Percentiles rank a stretch among this genome's conserved stretches.
Evolutionary conservation across 53 echinoderm and acorn worm species (phyloP).

Genomic region (Astropecten irregularis): DNA sequence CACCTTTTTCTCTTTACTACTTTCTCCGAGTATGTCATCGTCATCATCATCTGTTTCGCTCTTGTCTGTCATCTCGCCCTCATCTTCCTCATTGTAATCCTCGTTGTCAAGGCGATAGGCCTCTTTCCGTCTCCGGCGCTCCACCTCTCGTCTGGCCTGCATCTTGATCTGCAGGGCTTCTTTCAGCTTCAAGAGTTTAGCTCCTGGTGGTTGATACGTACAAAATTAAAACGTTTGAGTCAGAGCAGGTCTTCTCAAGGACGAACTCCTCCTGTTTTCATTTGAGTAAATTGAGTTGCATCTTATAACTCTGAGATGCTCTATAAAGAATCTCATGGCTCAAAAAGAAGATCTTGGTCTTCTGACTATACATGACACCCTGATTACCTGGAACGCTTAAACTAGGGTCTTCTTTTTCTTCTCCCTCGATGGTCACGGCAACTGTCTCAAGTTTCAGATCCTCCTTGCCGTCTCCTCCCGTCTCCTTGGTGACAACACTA

Average conservation of each 20-base stretch:
- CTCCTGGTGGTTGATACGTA: constrained; percentile 59
- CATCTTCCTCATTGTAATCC: constrained; percentile 72
- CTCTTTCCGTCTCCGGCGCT: constrained; percentile 72
- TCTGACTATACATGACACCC: too few relatives aligned
- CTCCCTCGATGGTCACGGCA: constrained; percentile 68
- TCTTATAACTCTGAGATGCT: too few relatives aligned
- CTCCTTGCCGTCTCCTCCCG: constrained; percentile 80
- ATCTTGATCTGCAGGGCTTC: constrained; percentile 78
- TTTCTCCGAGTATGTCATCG: constrained; percentile 8
- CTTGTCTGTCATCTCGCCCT: constrained; percentile 79
- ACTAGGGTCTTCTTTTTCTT: constrained; percentile 71
- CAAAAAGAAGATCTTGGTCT: too few relatives aligned
- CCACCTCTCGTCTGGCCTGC: constrained; percentile 75
- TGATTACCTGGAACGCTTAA: constrained; percentile 88
- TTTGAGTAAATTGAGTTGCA: too few relatives aligned
- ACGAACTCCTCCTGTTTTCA: too few relatives aligned
- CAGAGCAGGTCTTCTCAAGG: too few relatives aligned
- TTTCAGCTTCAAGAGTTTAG: constrained; percentile 84
- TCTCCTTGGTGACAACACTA: constrained; percentile 91
- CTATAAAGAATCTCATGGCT: too few relatives aligned
- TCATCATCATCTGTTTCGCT: constrained; percentile 79
- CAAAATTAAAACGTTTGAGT: background rate
- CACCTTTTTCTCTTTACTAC: constrained; percentile 8
- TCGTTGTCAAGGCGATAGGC: constrained; percentile 93
- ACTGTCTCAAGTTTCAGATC: constrained; percentile 73